A percentile compares a stretch with the other conserved stretches of the same genome.
These are phyloP conservation scores for Episyrphus balteatus DNA, from an alignment of 1,140 invertebrate genomes.

Conservation along the genomic window DNA sequence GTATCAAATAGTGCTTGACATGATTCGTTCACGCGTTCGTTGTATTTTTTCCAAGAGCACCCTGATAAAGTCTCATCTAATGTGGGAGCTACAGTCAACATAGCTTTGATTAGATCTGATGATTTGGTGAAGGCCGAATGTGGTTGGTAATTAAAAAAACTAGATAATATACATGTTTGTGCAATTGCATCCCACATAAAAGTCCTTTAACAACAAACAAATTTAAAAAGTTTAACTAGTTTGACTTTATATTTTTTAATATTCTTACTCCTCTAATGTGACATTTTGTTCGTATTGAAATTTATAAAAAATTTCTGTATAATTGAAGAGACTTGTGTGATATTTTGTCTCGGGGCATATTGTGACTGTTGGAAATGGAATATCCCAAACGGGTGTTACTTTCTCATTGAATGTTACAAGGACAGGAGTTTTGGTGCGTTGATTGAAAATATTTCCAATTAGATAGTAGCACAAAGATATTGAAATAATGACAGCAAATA, in stretches of 20 bases:
- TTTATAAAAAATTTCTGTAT: slow-evolving; percentile 37
- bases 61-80: slow-evolving; percentile 47
- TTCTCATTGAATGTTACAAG: slow-evolving; percentile 52
- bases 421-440: slow-evolving; percentile 51
- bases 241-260: too few relatives aligned
- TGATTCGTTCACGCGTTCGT: slow-evolving; percentile 49
- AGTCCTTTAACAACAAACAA: too few relatives aligned
- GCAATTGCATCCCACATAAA: slow-evolving; percentile 6
- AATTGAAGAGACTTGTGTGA: slow-evolving; percentile 42
- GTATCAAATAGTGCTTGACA: slow-evolving; percentile 44
- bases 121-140: too few relatives aligned
- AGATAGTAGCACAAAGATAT: slow-evolving; percentile 31
- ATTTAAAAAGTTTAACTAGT: too few relatives aligned
- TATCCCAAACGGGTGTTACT: slow-evolving; percentile 48
- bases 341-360: slow-evolving; percentile 49
- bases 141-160: too few relatives aligned
- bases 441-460: slow-evolving; percentile 47
- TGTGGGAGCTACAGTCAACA: slow-evolving; percentile 35
- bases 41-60: slow-evolving; percentile 41
- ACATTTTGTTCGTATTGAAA: slow-evolving; percentile 6
- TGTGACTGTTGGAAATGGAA: slow-evolving; percentile 51
- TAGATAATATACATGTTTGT: slow-evolving; percentile 22
- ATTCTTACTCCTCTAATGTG: too few relatives aligned
- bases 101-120: slow-evolving; percentile 19
- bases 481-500: slow-evolving; percentile 23